Conservation (phyloP, 2,113 vertebrate genomes). For the Takifugu flavidus region DNA sequence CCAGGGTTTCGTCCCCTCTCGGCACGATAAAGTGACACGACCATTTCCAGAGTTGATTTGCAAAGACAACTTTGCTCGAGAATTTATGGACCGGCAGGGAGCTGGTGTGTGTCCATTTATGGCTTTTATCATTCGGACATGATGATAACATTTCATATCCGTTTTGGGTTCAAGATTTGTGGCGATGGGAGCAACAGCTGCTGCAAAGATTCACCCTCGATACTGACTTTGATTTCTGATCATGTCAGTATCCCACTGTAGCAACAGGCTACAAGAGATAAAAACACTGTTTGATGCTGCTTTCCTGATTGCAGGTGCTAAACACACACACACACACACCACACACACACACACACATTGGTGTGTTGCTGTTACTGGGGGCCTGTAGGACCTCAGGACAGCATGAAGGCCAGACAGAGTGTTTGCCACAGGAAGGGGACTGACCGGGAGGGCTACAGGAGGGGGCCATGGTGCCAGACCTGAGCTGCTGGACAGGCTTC, state of each 20-base stretch:
- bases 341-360: not conserved
- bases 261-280: no score
- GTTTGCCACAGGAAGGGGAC: slow-evolving; percentile 38
- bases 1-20: slow-evolving; percentile 1
- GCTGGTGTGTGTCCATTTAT: no score
- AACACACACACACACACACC: slow-evolving; percentile 11
- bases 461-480: slow-evolving; percentile 33
- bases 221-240: no score
- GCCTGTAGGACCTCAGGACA: slow-evolving; percentile 15
- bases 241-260: no score
- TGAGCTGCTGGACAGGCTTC: slow-evolving; percentile 37
- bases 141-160: no score
- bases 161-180: no score
- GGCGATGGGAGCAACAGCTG: no score
- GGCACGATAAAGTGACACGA: slow-evolving; percentile 1
- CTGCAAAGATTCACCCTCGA: no score
- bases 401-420: slow-evolving; percentile 4
- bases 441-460: slow-evolving; percentile 21
- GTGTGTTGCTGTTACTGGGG: slow-evolving; percentile 33
- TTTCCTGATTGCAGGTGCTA: slow-evolving; percentile 43
- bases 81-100: no score
- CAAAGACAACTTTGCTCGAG: not conserved
- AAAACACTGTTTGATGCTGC: slow-evolving; percentile 15
- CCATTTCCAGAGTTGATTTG: not conserved
- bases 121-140: no score